phyloP scores from a whole-genome alignment of 92 coral and sea anemone genomes.

The Porites cylindrica region DNA sequence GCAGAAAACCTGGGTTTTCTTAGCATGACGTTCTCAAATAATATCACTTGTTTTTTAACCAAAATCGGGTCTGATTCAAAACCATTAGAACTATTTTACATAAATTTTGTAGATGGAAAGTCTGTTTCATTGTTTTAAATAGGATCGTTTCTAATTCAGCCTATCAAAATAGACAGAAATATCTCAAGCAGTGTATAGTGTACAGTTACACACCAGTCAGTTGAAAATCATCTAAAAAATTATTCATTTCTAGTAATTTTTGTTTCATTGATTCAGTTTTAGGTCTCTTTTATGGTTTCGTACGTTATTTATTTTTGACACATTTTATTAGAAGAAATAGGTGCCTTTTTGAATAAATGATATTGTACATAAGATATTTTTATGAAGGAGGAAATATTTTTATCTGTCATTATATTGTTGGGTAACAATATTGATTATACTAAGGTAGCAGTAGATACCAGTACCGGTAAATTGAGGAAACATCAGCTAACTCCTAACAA shows the following conservation, averaged over 20 bases:
- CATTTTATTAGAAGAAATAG: not conserved
- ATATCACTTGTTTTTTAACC: too few species aligned
- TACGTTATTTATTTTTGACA: not conserved
- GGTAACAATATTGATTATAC: not conserved
- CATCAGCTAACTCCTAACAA: not conserved
- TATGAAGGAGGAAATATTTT: slow-evolving; percentile 34
- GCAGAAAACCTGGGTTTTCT: too few species aligned
- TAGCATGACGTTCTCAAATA: too few species aligned
- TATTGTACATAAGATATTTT: slow-evolving; percentile 44
- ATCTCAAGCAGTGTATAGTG: not conserved
- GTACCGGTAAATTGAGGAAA: not conserved
- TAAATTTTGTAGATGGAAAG: too few species aligned
- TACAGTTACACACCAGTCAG: not conserved
- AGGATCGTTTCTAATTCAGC: too few species aligned
- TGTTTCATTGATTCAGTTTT: not conserved
- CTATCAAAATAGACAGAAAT: too few species aligned
- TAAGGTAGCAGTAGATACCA: not conserved
- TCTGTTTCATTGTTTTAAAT: not conserved
- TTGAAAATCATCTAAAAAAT: too few species aligned
- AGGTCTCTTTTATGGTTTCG: not conserved
- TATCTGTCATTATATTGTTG: not conserved
- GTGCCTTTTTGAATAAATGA: slow-evolving; percentile 1
- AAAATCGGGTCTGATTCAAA: too few species aligned
- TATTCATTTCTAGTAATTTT: too few species aligned
- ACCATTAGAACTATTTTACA: too few species aligned